Conservation (phyloP, 1,140 invertebrate genomes). For the Drosophila watanabei region DNA sequence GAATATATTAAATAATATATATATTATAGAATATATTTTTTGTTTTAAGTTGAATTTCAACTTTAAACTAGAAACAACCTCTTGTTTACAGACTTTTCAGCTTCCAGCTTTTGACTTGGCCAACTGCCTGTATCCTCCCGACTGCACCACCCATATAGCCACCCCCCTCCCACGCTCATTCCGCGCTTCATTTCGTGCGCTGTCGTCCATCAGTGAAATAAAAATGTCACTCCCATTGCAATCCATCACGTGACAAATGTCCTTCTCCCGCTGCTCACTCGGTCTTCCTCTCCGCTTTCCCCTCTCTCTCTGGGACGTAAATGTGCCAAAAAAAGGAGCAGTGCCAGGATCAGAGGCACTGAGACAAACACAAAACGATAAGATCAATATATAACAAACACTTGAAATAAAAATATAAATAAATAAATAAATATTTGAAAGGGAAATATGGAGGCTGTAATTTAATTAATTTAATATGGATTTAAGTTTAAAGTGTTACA, state of each 20-base stretch:
- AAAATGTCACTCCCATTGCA: constrained; percentile 85
- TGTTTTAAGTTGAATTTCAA: not conserved
- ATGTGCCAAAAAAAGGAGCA: constrained; percentile 68
- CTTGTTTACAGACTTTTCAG: not conserved
- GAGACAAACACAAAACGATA: not conserved
- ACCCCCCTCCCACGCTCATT: constrained; percentile 11
- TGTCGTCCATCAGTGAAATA: constrained; percentile 85
- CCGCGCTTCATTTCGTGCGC: constrained; percentile 69
- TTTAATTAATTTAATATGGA: too few species aligned
- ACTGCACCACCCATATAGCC: not conserved
- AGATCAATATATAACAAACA: not conserved
- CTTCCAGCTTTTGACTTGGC: constrained; percentile 49
- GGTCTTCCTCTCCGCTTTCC: not conserved
- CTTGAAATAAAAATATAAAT: not conserved
- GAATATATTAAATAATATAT: not conserved
- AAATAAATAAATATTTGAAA: not conserved
- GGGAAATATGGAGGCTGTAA: too few species aligned
- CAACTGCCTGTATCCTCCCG: constrained; percentile 9
- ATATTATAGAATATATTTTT: not conserved
- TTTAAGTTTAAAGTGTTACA: not conserved
- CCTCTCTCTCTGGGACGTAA: constrained; percentile 56
- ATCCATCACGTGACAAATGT: constrained; percentile 85
- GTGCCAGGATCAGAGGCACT: constrained; percentile 15
- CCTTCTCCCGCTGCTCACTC: constrained; percentile 21
- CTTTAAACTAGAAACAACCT: not conserved